Percentiles rank a stretch among this genome's conserved stretches.
phyloP scores from a whole-genome alignment of 2,888 invertebrate genomes.

The Oegoconia quadripuncta region DNA sequence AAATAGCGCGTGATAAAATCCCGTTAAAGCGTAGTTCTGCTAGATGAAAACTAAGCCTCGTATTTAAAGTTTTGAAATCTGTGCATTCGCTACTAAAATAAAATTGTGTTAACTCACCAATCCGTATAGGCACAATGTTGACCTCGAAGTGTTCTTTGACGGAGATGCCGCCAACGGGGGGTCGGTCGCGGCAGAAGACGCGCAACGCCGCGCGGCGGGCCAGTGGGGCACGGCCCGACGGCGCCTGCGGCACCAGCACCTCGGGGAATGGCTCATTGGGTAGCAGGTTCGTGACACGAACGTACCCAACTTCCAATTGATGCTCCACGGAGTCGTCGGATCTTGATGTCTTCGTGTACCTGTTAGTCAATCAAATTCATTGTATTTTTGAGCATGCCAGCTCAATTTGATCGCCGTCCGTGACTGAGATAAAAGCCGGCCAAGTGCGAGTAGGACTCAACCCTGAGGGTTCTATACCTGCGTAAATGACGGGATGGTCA shows the following conservation, averaged over 20 bases:
- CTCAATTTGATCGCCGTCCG: no score
- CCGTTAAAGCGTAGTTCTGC: no score
- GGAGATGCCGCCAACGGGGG: conserved; percentile 98
- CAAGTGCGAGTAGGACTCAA: no score
- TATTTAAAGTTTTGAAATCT: no score
- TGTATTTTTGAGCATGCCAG: neutral
- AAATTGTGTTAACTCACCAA: conserved; percentile 81
- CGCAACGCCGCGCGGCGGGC: conserved; percentile 95
- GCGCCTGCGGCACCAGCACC: conserved; percentile 70
- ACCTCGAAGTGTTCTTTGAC: conserved; percentile 99
- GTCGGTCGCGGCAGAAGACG: conserved; percentile 96
- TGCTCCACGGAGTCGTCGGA: conserved; percentile 99
- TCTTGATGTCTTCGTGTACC: conserved; percentile 96
- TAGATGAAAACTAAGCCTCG: no score
- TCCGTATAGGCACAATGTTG: conserved; percentile 95
- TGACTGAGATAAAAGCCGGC: no score
- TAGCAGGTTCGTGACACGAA: conserved; percentile 95
- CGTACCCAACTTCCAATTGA: conserved; percentile 95
- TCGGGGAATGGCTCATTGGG: conserved; percentile 97
- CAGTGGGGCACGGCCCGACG: conserved; percentile 89
- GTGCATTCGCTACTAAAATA: no score
- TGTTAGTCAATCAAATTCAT: conserved; percentile 35
- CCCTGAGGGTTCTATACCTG: no score
- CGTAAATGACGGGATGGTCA: no score
- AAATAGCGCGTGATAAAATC: no score